Evolutionary conservation across 2,113 vertebrate genomes (phyloP).

Genomic region (human (Homo sapiens)): DNA sequence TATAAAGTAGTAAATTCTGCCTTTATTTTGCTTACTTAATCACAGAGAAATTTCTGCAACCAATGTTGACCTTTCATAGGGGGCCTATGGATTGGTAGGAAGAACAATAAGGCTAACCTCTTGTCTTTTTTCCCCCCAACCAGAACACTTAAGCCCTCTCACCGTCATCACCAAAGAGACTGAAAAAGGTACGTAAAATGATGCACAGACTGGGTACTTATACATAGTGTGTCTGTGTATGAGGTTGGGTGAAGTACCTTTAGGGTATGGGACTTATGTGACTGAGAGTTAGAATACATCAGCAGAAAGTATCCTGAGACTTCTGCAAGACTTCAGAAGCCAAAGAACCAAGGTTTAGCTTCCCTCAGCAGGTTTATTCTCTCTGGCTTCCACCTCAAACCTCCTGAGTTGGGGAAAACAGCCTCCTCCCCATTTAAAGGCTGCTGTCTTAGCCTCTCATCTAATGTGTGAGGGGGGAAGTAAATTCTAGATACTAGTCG

Average conservation of each 20-base stretch:
- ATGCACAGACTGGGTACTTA: background rate
- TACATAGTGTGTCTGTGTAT: background rate
- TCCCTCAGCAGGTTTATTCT: background rate
- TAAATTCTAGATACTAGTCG: background rate
- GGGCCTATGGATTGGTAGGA: background rate
- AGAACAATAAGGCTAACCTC: background rate
- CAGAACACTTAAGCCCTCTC: constrained; percentile 57
- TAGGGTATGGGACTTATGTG: background rate
- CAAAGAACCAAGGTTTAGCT: background rate
- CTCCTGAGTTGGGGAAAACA: background rate
- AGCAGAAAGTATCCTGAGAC: background rate
- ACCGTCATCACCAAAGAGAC: background rate
- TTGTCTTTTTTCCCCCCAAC: background rate
- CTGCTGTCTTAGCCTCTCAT: background rate
- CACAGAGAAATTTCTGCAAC: background rate
- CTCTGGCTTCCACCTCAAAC: background rate
- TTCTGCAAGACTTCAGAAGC: background rate
- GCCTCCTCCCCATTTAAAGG: background rate
- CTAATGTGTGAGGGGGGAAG: background rate
- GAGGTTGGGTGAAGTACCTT: background rate
- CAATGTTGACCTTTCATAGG: background rate
- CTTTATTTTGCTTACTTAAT: constrained; percentile 22
- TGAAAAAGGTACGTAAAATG: constrained; percentile 65
- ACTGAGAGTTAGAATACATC: background rate
- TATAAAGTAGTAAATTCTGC: background rate